These are phyloP conservation scores for Hermatobates lingyangjiaoensis DNA, from an alignment of 1,140 invertebrate species.

Conservation along the genomic window DNA sequence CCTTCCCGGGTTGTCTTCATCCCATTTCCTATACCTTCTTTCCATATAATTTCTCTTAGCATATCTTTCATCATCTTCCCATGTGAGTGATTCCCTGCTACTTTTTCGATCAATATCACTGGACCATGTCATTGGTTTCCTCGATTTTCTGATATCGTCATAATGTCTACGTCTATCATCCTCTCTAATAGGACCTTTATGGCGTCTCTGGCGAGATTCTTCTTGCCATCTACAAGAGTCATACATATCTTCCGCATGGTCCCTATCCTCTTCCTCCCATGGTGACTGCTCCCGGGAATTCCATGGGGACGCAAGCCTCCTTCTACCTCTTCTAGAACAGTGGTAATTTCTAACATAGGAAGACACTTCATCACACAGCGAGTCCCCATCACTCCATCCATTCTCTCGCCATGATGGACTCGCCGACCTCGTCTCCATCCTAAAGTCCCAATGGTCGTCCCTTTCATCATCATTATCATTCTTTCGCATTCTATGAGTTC, in stretches of 20 bases:
- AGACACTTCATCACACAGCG: constrained; percentile 19
- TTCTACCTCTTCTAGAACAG: constrained; percentile 12
- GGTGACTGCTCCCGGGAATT: constrained; percentile 45
- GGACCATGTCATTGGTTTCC: constrained; percentile 23
- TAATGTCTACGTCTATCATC: constrained; percentile 17
- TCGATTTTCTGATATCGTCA: constrained; percentile 9
- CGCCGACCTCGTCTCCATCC: constrained; percentile 15
- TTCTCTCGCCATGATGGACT: constrained; percentile 20
- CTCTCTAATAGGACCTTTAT: constrained; percentile 13
- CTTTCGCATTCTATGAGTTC: constrained; percentile 13
- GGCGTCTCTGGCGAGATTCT: constrained; percentile 10
- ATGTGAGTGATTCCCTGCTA: constrained; percentile 16
- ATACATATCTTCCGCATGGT: constrained; percentile 16
- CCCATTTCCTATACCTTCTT: constrained; percentile 21
- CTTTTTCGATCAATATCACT: constrained; percentile 15
- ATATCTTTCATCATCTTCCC: constrained; percentile 20
- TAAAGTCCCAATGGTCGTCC: constrained; percentile 19
- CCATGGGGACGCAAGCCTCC: constrained; percentile 18
- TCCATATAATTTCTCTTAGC: constrained; percentile 16
- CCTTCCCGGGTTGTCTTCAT: constrained; percentile 21
- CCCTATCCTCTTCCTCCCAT: constrained; percentile 39
- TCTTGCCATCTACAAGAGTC: constrained; percentile 16
- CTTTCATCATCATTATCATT: constrained; percentile 21
- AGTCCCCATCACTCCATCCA: constrained; percentile 23
- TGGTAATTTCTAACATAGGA: constrained; percentile 13